Conservation (phyloP, 2,797 vertebrate genomes). For the Ceryle rudis region DNA sequence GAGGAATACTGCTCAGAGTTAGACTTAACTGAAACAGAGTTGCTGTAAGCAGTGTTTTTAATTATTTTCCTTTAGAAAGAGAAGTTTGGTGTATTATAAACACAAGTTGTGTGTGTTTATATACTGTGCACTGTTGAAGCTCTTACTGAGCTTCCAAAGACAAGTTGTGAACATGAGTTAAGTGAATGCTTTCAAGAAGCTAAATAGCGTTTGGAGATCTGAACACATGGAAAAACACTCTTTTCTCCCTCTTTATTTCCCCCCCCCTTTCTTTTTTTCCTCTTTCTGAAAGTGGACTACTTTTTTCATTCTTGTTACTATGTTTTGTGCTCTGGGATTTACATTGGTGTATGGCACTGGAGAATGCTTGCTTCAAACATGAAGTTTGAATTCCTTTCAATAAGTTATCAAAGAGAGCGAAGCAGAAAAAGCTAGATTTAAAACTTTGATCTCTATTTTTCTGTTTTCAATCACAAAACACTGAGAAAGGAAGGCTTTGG, state of each 20-base stretch:
- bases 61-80: background rate
- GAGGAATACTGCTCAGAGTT: background rate
- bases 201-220: background rate
- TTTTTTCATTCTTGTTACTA: background rate
- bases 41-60: background rate
- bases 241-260: rapidly evolving
- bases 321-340: background rate
- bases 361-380: background rate
- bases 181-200: background rate
- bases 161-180: background rate
- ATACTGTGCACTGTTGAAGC: background rate
- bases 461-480: background rate
- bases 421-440: background rate
- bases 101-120: background rate
- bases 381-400: background rate
- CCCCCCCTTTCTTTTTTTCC: rapidly evolving
- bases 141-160: background rate
- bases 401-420: background rate
- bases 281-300: background rate
- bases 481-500: background rate
- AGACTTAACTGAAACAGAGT: background rate
- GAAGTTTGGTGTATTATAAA: background rate
- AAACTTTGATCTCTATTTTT: background rate
- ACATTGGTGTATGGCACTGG: background rate
- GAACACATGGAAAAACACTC: background rate